Conservation (phyloP, 2,797 vertebrate genomes). For the Pipistrellus kuhlii region DNA sequence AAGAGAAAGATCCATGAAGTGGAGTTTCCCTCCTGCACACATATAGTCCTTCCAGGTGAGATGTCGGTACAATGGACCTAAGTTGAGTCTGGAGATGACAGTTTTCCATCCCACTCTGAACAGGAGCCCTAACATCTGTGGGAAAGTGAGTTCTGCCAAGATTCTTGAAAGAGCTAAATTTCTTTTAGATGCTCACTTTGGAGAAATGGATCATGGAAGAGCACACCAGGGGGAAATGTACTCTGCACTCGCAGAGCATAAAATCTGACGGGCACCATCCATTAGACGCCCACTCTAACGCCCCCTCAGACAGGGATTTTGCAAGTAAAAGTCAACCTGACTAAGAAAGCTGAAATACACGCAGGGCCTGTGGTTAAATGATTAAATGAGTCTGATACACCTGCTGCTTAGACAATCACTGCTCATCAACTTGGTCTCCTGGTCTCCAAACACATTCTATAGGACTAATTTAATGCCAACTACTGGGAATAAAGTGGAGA, state of each 20-base stretch:
- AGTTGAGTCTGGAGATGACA: background rate
- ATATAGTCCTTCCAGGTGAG: background rate
- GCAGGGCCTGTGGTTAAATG: background rate
- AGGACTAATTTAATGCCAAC: conserved; percentile 26
- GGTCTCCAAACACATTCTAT: background rate
- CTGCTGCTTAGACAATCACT: background rate
- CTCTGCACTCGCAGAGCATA: conserved; percentile 51
- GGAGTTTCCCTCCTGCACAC: background rate
- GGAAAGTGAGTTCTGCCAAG: background rate
- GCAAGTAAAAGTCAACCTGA: conserved; percentile 37
- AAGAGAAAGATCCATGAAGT: background rate
- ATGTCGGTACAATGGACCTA: background rate
- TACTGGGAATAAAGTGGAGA: conserved; percentile 4
- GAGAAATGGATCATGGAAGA: conserved; percentile 30
- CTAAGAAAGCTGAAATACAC: conserved; percentile 46
- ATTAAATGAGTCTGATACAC: background rate
- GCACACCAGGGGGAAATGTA: background rate
- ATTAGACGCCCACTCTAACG: conserved; percentile 19
- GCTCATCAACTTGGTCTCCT: background rate
- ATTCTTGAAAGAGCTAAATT: conserved; percentile 5
- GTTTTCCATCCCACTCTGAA: background rate
- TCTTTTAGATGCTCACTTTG: conserved; percentile 4
- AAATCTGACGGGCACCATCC: background rate
- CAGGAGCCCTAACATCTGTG: background rate
- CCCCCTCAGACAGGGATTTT: conserved; percentile 5